Evolutionary conservation across 2,113 vertebrate genomes (phyloP), one percentile per base, ranked within the genome.

Genomic region (Gymnobelideus leadbeateri): DNA sequence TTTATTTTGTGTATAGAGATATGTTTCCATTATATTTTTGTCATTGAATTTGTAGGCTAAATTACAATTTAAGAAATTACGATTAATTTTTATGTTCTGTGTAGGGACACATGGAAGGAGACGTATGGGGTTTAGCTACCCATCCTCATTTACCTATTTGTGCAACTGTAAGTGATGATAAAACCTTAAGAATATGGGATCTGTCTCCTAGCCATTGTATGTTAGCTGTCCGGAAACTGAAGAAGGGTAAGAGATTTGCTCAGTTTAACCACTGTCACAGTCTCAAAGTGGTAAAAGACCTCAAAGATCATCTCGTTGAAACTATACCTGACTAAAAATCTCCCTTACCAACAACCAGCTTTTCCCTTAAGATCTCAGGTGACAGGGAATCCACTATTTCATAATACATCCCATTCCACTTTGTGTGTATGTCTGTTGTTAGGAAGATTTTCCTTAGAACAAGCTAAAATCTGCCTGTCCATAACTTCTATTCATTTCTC

Each of bases 171-270:
- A 99, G 99, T 96, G 99, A 99, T 98, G 99, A 99, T 98, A 99
- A 99, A 98, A 99, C 99, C 93, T 99, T 99, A 98, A 99, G 99
- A 98, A 99, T 99, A 98, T 99, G 99, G 99, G 99, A 99, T 98
- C 99, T 99, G 68, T 99, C 99, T 92, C 99, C 99, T 97, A 99
- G 99, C 98, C 99, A 99, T 98, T 99, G 99, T 98, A 99, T 99
- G 99, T 98, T 99, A 97, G 99, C 99, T 89, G 99, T 99, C 97
- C 99, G 99, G 98, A 99, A 99, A 98, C 99, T 99, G 98, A 99
- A 99, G 97, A 99, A 99, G 98, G 99, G 99, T 99, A 99, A 98
- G 98, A 97, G 95, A 57, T 89, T 97, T 89, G 94, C 57, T 93
- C 51, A 77, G 68, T 54, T 49, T 96, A 90, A 93, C 2, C 21